Evolutionary conservation across 2,888 invertebrate genomes (phyloP), one percentile per base, ranked within the genome.

Genomic region (Agrochola circellaris): DNA sequence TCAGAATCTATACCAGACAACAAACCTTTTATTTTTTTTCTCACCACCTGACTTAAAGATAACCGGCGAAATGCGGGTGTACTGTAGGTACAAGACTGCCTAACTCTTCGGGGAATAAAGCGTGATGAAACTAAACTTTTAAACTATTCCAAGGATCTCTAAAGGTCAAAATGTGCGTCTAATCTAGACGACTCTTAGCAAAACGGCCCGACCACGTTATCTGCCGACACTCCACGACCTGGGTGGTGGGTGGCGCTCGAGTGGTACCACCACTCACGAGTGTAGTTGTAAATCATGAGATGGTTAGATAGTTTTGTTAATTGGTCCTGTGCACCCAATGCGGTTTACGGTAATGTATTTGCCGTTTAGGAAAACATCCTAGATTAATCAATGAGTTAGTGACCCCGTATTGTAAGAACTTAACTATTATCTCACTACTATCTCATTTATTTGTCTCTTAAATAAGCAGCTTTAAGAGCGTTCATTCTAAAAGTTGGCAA

Each of bases 161-260:
- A 88, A 90, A 88, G 38, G 58, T 82, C 66, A 66, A 48, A 79
- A 62, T 66, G 65, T 73, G 80, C 62, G 69, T 82, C 23, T 73
- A 79, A 78, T 81, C 38, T 71, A 62, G 74, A 77, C 86, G 78
- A 85, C 88, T 89, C 89, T 90, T 85, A 87, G 87, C 88, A 75
- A 88, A 89, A 89, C 83, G 83, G 62, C 60, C 56, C 42, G 65
- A 17, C 64, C 73, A 73, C 74, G 68, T 75, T 84, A 88, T 91
- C 92, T 89, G 90, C 91, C 81, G 79, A 71, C 89, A 87, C 89
- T 86, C 68, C 66, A 42, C 92, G 67, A 77, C 86, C 84, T 92
- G 93, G 93, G 93, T 92, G 93, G 93, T 92, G 92, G 92, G 92
- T 93, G 93, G 92, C 26, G 75, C 85, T 89, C 89, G 73, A 90